Evolutionary conservation across 2,888 invertebrate species (phyloP).

Genomic region (Oxytorus armatus): DNA sequence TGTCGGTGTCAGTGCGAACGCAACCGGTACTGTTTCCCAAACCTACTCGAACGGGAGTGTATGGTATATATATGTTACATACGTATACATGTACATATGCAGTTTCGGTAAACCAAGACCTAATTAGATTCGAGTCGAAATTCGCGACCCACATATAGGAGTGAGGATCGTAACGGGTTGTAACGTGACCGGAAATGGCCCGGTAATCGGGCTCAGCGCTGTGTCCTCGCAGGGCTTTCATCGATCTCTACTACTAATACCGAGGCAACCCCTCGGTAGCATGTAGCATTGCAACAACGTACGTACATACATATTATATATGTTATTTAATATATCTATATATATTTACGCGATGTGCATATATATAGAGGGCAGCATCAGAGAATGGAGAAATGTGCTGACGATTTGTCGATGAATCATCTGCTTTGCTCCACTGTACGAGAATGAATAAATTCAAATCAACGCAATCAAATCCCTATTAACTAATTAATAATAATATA

Average conservation of each 20-base stretch:
- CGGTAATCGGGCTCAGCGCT: constrained; percentile 60
- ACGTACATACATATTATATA: background rate
- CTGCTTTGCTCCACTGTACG: constrained; percentile 8
- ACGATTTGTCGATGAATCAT: background rate
- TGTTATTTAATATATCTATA: too few relatives aligned
- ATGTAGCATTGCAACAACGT: background rate
- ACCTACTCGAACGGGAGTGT: background rate
- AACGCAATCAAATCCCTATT: background rate
- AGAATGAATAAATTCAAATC: constrained; percentile 10
- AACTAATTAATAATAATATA: background rate
- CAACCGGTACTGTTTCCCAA: constrained; percentile 8
- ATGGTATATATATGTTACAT: background rate
- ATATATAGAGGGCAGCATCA: too few relatives aligned
- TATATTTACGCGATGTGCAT: too few relatives aligned
- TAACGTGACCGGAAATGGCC: constrained; percentile 65
- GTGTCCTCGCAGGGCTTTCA: constrained; percentile 54
- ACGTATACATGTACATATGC: background rate
- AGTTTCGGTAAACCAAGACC: constrained; percentile 52
- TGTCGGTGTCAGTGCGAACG: constrained; percentile 21
- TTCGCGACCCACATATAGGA: constrained; percentile 57
- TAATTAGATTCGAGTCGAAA: constrained; percentile 62
- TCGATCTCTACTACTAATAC: constrained; percentile 54
- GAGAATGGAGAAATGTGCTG: background rate
- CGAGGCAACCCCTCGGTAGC: constrained; percentile 15
- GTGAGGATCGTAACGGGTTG: constrained; percentile 47